Evolutionary conservation across 2,113 vertebrate genomes (phyloP).

Genomic region (Bubo bubo): DNA sequence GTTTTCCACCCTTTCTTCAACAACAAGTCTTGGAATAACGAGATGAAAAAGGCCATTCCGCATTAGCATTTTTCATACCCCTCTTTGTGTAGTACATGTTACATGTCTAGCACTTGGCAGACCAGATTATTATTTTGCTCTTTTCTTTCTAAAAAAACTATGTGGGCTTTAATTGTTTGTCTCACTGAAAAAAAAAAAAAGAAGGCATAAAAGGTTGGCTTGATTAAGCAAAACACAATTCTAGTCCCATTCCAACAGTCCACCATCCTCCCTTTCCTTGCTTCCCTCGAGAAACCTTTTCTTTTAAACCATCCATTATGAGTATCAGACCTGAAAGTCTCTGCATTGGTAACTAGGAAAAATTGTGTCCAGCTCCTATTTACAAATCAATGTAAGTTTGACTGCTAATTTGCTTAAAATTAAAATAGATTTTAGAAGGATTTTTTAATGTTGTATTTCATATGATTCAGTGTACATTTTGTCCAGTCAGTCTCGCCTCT

Average conservation of each 20-base stretch:
- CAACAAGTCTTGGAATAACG: not conserved
- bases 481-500: fast-evolving
- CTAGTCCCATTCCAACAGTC: not conserved
- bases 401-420: not conserved
- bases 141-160: not conserved
- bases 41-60: not conserved
- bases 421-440: not conserved
- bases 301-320: not conserved
- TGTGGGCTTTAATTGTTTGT: not conserved
- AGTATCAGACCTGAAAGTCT: not conserved
- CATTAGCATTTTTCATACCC: not conserved
- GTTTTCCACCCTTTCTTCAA: not conserved
- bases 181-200: not conserved
- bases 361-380: not conserved
- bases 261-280: not conserved
- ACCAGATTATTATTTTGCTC: not conserved
- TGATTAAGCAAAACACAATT: not conserved
- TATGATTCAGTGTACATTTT: not conserved
- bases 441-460: not conserved
- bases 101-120: not conserved
- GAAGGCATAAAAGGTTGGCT: not conserved
- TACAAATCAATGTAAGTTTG: not conserved
- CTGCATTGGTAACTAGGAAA: not conserved
- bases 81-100: not conserved
- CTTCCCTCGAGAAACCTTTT: not conserved